Evolutionary conservation across 1,140 invertebrate species (phyloP).

Genomic region (Brachionus sp.): DNA sequence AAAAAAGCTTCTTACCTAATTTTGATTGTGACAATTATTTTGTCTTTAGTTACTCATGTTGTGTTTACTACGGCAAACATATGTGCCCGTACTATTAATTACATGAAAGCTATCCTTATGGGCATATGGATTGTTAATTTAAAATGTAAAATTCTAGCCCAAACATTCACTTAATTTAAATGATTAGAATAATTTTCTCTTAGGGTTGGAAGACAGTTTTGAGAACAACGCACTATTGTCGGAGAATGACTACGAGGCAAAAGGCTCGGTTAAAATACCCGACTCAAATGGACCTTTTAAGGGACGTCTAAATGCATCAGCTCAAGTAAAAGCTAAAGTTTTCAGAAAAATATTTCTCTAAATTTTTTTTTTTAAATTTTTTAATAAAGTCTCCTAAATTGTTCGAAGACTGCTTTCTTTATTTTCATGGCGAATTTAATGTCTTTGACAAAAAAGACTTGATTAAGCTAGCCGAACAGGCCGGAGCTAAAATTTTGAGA

Average conservation of each 20-base stretch:
- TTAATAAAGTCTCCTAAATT: constrained; percentile 27
- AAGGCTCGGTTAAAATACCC: constrained; percentile 31
- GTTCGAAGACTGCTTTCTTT: constrained; percentile 37
- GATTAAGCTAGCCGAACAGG: constrained; percentile 4
- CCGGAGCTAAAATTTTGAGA: constrained; percentile 13
- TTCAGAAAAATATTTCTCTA: background rate
- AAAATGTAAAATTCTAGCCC: background rate
- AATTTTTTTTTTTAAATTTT: background rate
- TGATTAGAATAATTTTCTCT: background rate
- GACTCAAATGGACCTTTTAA: constrained; percentile 32
- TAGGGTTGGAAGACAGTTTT: constrained; percentile 25
- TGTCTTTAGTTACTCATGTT: constrained; percentile 40
- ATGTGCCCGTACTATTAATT: constrained; percentile 19
- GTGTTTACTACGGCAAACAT: background rate
- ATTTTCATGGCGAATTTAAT: constrained; percentile 38
- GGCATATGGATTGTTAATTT: constrained; percentile 42
- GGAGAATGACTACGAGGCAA: constrained; percentile 34
- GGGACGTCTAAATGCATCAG: constrained; percentile 23
- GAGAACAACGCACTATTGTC: background rate
- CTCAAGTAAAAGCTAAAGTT: background rate
- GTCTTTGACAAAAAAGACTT: constrained; percentile 38
- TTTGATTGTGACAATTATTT: background rate
- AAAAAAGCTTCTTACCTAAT: background rate
- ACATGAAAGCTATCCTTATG: constrained; percentile 45
- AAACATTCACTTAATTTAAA: background rate